These are phyloP conservation scores for Aphelinus atriplicis DNA, from an alignment of 1,140 invertebrate species.

Conservation along the genomic window DNA sequence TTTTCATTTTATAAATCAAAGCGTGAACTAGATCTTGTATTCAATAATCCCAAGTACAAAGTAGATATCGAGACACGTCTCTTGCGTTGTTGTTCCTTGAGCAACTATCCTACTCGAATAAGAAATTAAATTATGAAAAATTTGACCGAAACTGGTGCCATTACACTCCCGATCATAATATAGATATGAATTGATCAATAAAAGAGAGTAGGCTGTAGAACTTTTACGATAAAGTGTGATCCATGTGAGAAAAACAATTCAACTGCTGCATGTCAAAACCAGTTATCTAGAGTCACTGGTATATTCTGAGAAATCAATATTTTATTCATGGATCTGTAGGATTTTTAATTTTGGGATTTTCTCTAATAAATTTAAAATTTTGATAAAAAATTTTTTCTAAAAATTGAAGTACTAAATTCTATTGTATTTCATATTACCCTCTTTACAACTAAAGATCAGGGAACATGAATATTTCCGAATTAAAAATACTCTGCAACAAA, in stretches of 20 bases:
- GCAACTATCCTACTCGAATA: background rate
- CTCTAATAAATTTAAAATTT: too few species aligned
- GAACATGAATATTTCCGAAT: background rate
- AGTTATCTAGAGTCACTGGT: constrained; percentile 1
- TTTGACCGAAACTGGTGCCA: constrained; percentile 19
- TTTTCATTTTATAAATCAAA: background rate
- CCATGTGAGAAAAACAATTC: constrained; percentile 11
- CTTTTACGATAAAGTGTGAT: constrained; percentile 35
- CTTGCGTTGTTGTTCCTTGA: constrained; percentile 25
- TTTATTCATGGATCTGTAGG: too few species aligned
- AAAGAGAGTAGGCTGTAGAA: constrained; percentile 20
- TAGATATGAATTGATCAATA: constrained; percentile 6
- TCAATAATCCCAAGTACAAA: constrained; percentile 31
- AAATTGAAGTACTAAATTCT: too few species aligned
- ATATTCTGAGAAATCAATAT: too few species aligned
- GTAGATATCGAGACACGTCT: constrained; percentile 13
- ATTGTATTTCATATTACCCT: too few species aligned
- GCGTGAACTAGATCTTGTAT: constrained; percentile 24
- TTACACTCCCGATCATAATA: constrained; percentile 14
- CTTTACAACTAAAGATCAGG: too few species aligned
- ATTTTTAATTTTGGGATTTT: too few species aligned
- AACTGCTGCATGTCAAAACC: constrained; percentile 23
- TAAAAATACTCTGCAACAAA: background rate
- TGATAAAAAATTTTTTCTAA: too few species aligned
- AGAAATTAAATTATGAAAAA: constrained; percentile 8